Conservation (phyloP, 2,888 invertebrate species). For the Apomyelois bistriatella region DNA sequence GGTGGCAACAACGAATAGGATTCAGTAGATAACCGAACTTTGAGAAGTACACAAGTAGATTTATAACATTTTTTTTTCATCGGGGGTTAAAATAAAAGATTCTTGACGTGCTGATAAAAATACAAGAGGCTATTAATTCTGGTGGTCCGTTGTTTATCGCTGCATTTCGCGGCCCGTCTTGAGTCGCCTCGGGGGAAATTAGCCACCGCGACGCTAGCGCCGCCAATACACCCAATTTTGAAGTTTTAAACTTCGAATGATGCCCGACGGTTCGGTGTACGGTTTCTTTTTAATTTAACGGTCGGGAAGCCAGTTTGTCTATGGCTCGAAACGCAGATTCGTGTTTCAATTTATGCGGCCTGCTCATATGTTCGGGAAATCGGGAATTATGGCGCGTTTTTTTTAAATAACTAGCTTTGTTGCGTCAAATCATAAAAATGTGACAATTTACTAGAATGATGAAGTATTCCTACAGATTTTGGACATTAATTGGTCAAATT, state of each 20-base stretch:
- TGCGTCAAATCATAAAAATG: no score
- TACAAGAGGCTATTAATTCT: conserved; percentile 35
- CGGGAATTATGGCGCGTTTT: no score
- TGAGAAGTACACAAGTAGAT: no score
- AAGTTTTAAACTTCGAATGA: conserved; percentile 49
- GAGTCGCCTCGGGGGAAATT: conserved; percentile 56
- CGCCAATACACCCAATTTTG: conserved; percentile 40
- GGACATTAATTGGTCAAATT: no score
- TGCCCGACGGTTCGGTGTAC: conserved; percentile 23
- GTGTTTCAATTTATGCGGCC: conserved; percentile 5
- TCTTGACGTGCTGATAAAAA: conserved; percentile 22
- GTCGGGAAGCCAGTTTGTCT: conserved; percentile 20
- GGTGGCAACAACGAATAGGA: background rate
- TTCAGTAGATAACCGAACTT: no score
- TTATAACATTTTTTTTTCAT: no score
- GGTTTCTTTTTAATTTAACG: conserved; percentile 42
- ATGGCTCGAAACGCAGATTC: background rate
- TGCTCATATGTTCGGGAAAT: background rate
- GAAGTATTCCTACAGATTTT: no score
- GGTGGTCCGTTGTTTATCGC: conserved; percentile 44
- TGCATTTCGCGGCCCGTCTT: conserved; percentile 44
- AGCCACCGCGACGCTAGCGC: conserved; percentile 35
- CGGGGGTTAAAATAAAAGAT: no score
- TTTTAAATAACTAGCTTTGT: no score
- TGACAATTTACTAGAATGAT: no score